These are phyloP conservation scores for Palythoa caribaeorum DNA, from an alignment of 92 coral and sea anemone genomes.

Conservation along the genomic window DNA sequence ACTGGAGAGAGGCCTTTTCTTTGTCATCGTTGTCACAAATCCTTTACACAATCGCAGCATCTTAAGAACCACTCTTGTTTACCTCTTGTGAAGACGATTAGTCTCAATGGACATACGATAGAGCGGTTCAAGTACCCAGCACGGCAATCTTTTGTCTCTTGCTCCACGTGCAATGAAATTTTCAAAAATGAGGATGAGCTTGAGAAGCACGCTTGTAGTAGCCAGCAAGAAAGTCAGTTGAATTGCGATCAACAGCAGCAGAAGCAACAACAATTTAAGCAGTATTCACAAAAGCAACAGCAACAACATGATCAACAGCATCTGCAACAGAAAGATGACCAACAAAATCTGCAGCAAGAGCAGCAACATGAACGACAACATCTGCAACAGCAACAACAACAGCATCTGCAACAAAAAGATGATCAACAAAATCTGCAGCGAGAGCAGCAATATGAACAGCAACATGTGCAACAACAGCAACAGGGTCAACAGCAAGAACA, in stretches of 20 bases:
- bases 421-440: not conserved
- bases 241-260: not conserved
- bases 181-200: constrained; percentile 4
- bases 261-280: not conserved
- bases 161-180: not conserved
- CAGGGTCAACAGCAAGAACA: not conserved
- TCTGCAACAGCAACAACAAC: not conserved
- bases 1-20: constrained; percentile 1
- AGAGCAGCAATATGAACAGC: not conserved
- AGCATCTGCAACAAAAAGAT: not conserved
- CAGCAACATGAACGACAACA: not conserved
- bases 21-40: constrained; percentile 27
- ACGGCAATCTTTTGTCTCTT: not conserved
- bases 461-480: not conserved
- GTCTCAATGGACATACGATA: constrained; percentile 31
- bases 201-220: constrained; percentile 2
- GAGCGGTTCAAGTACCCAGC: constrained; percentile 21
- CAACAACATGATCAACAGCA: not conserved
- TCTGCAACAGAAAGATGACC: not conserved
- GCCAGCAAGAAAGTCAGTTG: not conserved
- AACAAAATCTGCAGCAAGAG: not conserved
- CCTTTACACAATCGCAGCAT: constrained; percentile 35
- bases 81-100: constrained; percentile 7
- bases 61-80: constrained; percentile 22
- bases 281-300: not conserved